These are phyloP conservation scores for Pterobdella sp. DNA, from an alignment of 2,888 invertebrate genomes.

Conservation along the genomic window DNA sequence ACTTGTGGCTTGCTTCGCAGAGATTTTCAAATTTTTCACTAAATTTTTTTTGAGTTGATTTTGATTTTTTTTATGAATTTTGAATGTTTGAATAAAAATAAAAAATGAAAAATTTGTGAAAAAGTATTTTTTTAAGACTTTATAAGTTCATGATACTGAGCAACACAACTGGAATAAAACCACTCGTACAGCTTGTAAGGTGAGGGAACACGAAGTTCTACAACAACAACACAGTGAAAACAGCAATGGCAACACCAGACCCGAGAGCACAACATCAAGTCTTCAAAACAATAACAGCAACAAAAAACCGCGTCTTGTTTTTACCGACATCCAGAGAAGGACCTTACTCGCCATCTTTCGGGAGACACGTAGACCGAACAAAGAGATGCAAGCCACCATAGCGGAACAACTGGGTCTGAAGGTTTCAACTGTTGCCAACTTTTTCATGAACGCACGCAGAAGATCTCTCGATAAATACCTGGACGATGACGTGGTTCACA, in stretches of 20 bases:
- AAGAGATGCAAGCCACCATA: conserved; percentile 99
- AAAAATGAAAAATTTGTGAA: too few relatives aligned
- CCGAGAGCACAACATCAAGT: background rate
- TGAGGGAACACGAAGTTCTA: conserved; percentile 43
- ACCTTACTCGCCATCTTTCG: conserved; percentile 99
- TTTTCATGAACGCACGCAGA: conserved; percentile 98
- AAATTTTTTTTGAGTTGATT: too few relatives aligned
- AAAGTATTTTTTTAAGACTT: too few relatives aligned
- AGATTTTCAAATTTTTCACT: too few relatives aligned
- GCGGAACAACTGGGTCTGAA: conserved; percentile 91
- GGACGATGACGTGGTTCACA: conserved; percentile 54
- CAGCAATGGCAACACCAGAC: conserved; percentile 6
- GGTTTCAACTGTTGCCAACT: conserved; percentile 95
- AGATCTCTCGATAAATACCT: conserved; percentile 86
- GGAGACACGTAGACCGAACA: conserved; percentile 97
- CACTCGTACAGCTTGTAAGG: conserved; percentile 65
- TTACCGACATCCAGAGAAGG: conserved; percentile 98
- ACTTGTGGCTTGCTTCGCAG: too few relatives aligned
- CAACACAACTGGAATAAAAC: too few relatives aligned
- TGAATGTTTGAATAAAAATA: too few relatives aligned
- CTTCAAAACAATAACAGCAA: conserved; percentile 46
- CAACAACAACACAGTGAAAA: conserved; percentile 18
- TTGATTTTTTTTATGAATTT: too few relatives aligned
- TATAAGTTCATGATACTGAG: too few relatives aligned
- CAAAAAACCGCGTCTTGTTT: conserved; percentile 98